These are phyloP conservation scores for Marronus borbonicus DNA, from an alignment of 2,888 invertebrate genomes.

Conservation along the genomic window DNA sequence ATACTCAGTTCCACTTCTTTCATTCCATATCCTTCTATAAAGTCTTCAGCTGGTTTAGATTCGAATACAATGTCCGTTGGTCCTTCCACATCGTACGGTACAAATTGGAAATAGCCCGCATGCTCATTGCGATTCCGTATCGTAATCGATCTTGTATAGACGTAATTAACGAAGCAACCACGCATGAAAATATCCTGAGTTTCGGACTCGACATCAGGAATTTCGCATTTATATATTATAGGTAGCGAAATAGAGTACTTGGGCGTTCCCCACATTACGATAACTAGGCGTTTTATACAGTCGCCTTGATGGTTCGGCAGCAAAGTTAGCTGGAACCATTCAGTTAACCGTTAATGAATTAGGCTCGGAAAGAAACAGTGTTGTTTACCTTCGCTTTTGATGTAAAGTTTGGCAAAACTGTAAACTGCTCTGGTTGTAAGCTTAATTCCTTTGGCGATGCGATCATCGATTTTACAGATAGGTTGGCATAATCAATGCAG, in stretches of 20 bases:
- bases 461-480: constrained; percentile 68
- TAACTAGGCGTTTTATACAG: constrained; percentile 60
- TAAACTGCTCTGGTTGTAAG: constrained; percentile 71
- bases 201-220: constrained; percentile 71
- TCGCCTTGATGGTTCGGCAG: constrained; percentile 69
- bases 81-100: constrained; percentile 35
- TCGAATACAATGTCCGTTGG: constrained; percentile 25
- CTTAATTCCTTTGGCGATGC: constrained; percentile 74
- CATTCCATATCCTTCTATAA: constrained; percentile 70
- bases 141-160: constrained; percentile 71
- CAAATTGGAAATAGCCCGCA: constrained; percentile 68
- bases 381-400: constrained; percentile 69
- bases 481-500: constrained; percentile 70
- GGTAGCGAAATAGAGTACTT: constrained; percentile 73
- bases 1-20: constrained; percentile 68
- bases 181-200: constrained; percentile 73
- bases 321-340: constrained; percentile 72
- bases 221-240: constrained; percentile 71
- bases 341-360: background rate
- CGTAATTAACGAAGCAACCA: constrained; percentile 75
- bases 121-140: constrained; percentile 71
- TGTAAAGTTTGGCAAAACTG: constrained; percentile 70
- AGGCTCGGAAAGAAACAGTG: no score
- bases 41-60: constrained; percentile 66
- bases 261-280: constrained; percentile 75